Percentiles rank a stretch among this genome's conserved stretches.
Evolutionary conservation across 1,140 invertebrate species (phyloP).

Genomic region (Antheraea pernyi): DNA sequence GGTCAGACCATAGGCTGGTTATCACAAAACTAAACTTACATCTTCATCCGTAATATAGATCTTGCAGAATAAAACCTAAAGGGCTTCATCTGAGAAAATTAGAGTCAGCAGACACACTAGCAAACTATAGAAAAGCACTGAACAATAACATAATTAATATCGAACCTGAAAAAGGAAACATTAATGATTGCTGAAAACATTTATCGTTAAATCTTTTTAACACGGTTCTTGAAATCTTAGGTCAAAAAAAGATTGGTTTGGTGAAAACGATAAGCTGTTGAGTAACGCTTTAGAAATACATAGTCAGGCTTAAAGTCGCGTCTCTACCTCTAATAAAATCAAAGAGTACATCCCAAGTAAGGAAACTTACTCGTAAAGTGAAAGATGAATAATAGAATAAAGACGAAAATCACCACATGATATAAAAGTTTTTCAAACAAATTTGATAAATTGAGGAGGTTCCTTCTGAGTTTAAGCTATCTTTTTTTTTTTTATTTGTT

Average conservation of each 20-base stretch:
- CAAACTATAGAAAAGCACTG: neutral
- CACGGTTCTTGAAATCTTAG: neutral
- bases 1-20: neutral
- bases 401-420: constrained; percentile 15
- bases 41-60: neutral
- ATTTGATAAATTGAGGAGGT: constrained; percentile 26
- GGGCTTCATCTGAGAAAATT: neutral
- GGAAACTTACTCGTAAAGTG: neutral
- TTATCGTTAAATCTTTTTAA: no score
- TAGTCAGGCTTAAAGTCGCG: neutral
- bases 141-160: no score
- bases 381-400: constrained; percentile 21
- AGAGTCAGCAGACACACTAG: neutral
- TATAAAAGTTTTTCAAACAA: constrained; percentile 26
- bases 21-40: neutral
- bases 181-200: no score
- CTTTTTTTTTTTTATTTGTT: no score
- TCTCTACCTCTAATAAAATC: neutral
- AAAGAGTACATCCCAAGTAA: neutral
- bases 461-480: no score
- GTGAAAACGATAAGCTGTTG: constrained; percentile 23
- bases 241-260: constrained; percentile 27
- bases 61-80: neutral
- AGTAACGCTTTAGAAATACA: neutral
- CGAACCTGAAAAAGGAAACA: no score